Evolutionary conservation across 2,113 vertebrate species (phyloP).

Genomic region (Cnemophilus loriae): DNA sequence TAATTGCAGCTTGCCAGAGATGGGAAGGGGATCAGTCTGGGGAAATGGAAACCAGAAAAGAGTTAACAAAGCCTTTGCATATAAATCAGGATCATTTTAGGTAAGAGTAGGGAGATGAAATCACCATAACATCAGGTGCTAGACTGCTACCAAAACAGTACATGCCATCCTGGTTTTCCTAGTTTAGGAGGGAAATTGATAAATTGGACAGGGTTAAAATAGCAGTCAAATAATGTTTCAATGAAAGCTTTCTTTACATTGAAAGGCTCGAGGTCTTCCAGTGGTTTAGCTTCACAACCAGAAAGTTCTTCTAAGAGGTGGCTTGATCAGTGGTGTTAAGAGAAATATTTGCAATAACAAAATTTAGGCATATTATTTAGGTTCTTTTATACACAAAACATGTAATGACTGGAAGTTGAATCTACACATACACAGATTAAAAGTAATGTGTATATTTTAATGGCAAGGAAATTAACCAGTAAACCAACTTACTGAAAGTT

Average conservation of each 20-base stretch:
- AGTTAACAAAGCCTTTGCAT: not conserved
- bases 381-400: not conserved
- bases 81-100: not conserved
- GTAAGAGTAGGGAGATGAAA: not conserved
- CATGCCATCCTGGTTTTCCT: not conserved
- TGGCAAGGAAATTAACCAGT: not conserved
- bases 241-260: not conserved
- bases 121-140: not conserved
- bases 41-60: not conserved
- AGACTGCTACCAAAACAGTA: not conserved
- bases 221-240: not conserved
- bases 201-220: not conserved
- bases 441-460: not conserved
- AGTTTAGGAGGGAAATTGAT: not conserved
- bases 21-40: not conserved
- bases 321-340: not conserved
- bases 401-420: not conserved
- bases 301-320: not conserved
- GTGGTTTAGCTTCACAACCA: not conserved
- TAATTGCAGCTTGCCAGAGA: not conserved
- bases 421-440: not conserved
- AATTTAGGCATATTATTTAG: not conserved
- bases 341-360: not conserved
- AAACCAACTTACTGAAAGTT: not conserved
- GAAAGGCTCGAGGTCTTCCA: not conserved